Evolutionary conservation across 2,888 invertebrate genomes (phyloP), one percentile per base, ranked within the genome.

Genomic region (Spilarctia lutea): DNA sequence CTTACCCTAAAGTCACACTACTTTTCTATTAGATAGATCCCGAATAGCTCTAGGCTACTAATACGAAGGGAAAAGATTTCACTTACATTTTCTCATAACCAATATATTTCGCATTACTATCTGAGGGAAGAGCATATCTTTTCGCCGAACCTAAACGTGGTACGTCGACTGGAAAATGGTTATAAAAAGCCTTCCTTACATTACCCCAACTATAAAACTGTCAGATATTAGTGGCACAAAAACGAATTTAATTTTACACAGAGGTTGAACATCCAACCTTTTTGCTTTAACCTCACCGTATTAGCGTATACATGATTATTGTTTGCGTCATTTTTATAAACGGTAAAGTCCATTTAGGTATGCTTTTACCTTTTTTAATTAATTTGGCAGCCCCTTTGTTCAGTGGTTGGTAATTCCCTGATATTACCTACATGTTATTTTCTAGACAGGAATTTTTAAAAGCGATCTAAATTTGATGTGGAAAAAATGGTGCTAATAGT

Each of bases 161-260:
- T 66, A 76, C 75, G 72, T 85, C 75, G 74, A 82, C 72, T 78
- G 84, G 85, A 85, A 84, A 85, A 83, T 79, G 75, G 76, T 75
- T 76, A 77, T 78, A 81, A 85, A 85, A 83, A 85, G 75, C 65
- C 56, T 76, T 74, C 77, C 83, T 77, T 80, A 76, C 75, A 79
- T 80, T 79, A 73, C 73, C 75, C 78, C 68, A 71, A 85, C 72
- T 76, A 78, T 76, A 72, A 78, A 83, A 84, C 75, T 78, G 78
- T 77, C 77, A 71, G 70, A 82, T 79, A 75, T 76, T 81, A 81
- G 81, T 82, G 42, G 72, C 52, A 75, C 76, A 83, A 85, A 84
- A 84, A 82, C 75, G 72, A 68, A 52, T 83, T 81, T 78, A 80
- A 85, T 83, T 82, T 83, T 79, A 74, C 77, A 71, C 77, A 80